A percentile compares a stretch with the other conserved stretches of the same genome.
phyloP scores from a whole-genome alignment of 2,797 vertebrate species.

The Myotis myotis region DNA sequence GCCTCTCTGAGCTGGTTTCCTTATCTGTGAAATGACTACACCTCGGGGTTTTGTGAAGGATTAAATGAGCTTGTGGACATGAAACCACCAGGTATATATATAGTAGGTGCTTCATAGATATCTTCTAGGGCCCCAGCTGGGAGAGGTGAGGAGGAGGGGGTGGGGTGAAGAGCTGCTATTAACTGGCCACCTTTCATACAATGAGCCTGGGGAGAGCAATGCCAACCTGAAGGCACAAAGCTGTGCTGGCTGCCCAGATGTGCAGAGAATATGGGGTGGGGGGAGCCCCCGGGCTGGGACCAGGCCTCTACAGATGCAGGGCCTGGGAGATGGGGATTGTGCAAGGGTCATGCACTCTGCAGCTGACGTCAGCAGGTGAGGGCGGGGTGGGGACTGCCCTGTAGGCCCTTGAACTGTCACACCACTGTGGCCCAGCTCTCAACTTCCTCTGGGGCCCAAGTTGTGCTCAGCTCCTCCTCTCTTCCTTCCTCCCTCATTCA shows the following conservation, averaged over 20 bases:
- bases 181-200: background rate
- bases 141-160: background rate
- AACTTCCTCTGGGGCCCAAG: slow-evolving; percentile 57
- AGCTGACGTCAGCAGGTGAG: background rate
- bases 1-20: background rate
- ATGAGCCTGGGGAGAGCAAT: background rate
- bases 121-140: background rate
- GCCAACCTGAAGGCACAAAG: background rate
- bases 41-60: background rate
- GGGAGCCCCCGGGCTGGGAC: background rate
- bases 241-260: no score
- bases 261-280: background rate
- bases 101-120: background rate
- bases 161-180: background rate
- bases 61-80: background rate
- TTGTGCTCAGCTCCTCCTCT: background rate
- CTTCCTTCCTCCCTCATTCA: slow-evolving; percentile 53
- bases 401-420: background rate
- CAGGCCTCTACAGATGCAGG: background rate
- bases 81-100: background rate
- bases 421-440: background rate
- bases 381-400: background rate
- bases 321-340: background rate
- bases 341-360: background rate
- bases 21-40: background rate